Evolutionary conservation across 2,113 vertebrate genomes (phyloP), one percentile per base, ranked within the genome.

Genomic region (Melanocharis versteri): DNA sequence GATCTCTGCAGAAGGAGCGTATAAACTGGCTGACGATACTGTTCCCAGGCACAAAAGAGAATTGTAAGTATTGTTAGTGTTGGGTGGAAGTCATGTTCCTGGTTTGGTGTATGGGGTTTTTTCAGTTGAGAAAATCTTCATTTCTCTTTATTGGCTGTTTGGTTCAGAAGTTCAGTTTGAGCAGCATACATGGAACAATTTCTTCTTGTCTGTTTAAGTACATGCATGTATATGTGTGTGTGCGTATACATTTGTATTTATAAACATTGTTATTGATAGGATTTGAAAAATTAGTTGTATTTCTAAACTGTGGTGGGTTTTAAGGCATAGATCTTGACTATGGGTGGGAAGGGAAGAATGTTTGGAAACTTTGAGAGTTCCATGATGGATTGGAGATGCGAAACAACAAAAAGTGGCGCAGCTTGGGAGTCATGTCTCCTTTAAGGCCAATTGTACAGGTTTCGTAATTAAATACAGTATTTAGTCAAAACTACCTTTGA

Each of bases 21-120:
- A 3, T 73, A 80, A 77, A 92, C 44, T 86, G 82, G 56, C 51
- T 79, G 84, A 45, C 0, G 1, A 15, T 92, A 45, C 50, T 57
- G 58, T 70, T 94, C 42, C 68, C 71, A 76, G 75, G 83, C 88
- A 66, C 68, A 62, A 92, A 92, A 93, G 79, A 27, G 39, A 69
- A 80, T 76, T 95, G 76, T 95, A 94, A 97, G 90, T 97, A 94
- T 72, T 72, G 56, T 48, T 56, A 20, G 45, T 70, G 66, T 54
- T 80, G 75, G 40, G 40, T 95, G 17, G 4, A 28, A 26, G 68
- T 66, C 2, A 0, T 47, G 50, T 35, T 62, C 80, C 70, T 76
- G n/a, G 18, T 88, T 87, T 94, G 70, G n/a, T 76, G 60, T 56
- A 39, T 65, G 40, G 0, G 37, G 3, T 33, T 76, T 87, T 89